These are phyloP conservation scores for Falco punctatus DNA, from an alignment of 2,113 vertebrate species.

Conservation along the genomic window DNA sequence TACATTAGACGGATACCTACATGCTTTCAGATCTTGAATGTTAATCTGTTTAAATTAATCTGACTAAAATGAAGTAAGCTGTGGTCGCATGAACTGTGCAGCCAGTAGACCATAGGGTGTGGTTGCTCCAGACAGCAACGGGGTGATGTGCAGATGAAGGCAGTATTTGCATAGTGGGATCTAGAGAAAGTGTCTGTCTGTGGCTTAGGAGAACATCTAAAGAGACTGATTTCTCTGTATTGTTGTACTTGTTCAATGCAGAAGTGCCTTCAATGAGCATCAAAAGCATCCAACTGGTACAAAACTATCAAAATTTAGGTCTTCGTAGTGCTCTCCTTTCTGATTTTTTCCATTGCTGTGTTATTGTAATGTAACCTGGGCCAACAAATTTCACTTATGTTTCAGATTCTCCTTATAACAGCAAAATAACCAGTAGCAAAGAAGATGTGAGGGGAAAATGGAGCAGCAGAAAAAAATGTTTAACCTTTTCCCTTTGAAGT, in stretches of 20 bases:
- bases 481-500: neutral
- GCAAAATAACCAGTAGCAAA: neutral
- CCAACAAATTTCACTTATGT: neutral
- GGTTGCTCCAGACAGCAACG: neutral
- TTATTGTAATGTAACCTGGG: neutral
- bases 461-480: neutral
- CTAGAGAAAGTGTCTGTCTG: neutral
- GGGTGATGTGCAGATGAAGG: neutral
- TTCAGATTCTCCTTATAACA: neutral
- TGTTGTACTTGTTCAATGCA: accelerated
- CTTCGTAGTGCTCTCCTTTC: neutral
- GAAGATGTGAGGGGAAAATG: neutral
- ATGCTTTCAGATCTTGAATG: neutral
- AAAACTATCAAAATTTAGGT: neutral
- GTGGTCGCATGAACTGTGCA: neutral
- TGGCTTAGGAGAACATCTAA: neutral
- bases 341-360: neutral
- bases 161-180: neutral
- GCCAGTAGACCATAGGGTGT: no score
- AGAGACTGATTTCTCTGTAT: neutral
- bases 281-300: neutral
- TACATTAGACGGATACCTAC: neutral
- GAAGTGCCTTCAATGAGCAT: neutral
- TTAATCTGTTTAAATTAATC: neutral
- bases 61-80: neutral